These are phyloP conservation scores for Sebastes oblongus DNA, from an alignment of 2,797 vertebrate species.

Conservation along the genomic window DNA sequence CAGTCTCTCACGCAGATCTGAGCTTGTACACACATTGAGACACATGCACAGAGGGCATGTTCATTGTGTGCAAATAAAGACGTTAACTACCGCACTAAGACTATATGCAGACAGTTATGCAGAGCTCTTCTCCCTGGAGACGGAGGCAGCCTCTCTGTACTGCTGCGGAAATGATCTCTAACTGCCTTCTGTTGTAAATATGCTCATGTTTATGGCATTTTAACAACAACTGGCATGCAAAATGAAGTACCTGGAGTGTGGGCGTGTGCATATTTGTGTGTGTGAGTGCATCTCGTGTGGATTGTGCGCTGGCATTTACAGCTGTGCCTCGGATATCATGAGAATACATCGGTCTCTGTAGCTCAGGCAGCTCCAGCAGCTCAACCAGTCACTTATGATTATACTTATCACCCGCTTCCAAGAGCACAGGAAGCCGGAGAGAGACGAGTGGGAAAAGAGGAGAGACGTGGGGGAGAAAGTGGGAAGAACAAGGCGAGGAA, in stretches of 20 bases:
- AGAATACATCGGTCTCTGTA: slow-evolving; percentile 55
- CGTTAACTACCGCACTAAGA: slow-evolving; percentile 28
- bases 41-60: slow-evolving; percentile 18
- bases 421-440: slow-evolving; percentile 55
- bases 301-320: slow-evolving; percentile 55
- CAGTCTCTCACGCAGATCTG: slow-evolving; percentile 20
- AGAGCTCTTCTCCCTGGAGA: slow-evolving; percentile 57
- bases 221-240: slow-evolving; percentile 59
- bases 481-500: neutral
- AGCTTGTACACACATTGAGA: neutral
- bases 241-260: slow-evolving; percentile 49
- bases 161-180: slow-evolving; percentile 60
- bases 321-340: slow-evolving; percentile 56
- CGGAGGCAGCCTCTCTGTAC: slow-evolving; percentile 43
- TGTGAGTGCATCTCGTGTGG: slow-evolving; percentile 4
- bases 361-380: slow-evolving; percentile 62
- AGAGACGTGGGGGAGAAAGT: neutral
- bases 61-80: slow-evolving; percentile 49
- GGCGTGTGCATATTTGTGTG: slow-evolving; percentile 5
- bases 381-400: slow-evolving; percentile 74
- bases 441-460: slow-evolving; percentile 37
- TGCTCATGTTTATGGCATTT: slow-evolving; percentile 64
- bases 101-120: slow-evolving; percentile 34
- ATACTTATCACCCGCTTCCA: slow-evolving; percentile 62
- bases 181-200: slow-evolving; percentile 67